phyloP scores from a whole-genome alignment of 2,113 vertebrate genomes.

The Patagioenas fasciata region DNA sequence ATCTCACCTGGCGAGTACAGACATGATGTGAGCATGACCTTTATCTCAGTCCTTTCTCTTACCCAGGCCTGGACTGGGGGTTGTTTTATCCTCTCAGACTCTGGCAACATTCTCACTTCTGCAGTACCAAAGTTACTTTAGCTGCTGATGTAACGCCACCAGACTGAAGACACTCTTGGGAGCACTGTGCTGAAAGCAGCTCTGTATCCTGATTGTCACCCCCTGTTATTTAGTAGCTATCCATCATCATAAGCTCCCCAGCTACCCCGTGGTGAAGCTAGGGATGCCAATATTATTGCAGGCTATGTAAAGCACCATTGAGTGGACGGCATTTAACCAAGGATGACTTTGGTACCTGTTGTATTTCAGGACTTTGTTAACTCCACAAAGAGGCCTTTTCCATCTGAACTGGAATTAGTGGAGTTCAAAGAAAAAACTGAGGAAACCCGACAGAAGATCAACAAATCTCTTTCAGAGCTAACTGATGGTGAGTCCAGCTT shows the following conservation, averaged over 20 bases:
- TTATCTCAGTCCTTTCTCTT: neutral
- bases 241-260: neutral
- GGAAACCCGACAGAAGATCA: conserved; percentile 78
- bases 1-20: neutral
- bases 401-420: conserved; percentile 77
- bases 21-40: neutral
- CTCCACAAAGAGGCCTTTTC: conserved; percentile 80
- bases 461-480: conserved; percentile 78
- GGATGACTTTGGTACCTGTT: neutral
- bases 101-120: neutral
- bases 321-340: neutral
- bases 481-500: conserved; percentile 72
- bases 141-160: neutral
- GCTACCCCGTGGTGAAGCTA: rapidly evolving
- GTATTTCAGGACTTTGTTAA: conserved; percentile 78
- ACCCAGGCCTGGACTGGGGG: neutral
- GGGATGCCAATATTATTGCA: neutral
- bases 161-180: neutral
- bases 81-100: neutral
- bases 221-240: neutral
- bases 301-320: neutral
- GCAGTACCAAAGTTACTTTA: neutral
- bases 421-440: conserved; percentile 80
- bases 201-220: neutral
- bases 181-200: neutral